Evolutionary conservation across 2,113 vertebrate genomes (phyloP).

Genomic region (Ammospiza caudacuta): DNA sequence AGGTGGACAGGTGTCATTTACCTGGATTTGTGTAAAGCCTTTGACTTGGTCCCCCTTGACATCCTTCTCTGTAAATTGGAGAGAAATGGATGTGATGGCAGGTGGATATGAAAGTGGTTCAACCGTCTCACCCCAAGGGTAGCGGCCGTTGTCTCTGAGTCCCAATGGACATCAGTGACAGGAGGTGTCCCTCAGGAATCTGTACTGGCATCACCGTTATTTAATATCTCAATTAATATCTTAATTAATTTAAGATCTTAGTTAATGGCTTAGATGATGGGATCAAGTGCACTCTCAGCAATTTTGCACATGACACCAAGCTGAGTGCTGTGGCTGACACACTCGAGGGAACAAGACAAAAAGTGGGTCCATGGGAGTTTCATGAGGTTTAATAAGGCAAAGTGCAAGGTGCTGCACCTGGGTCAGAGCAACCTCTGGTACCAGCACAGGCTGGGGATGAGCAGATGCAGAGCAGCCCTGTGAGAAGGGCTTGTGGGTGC

Average conservation of each 20-base stretch:
- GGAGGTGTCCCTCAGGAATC: not conserved
- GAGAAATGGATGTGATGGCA: not conserved
- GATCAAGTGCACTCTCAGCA: not conserved
- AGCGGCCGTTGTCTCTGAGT: not conserved
- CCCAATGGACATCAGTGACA: not conserved
- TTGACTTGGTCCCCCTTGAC: not conserved
- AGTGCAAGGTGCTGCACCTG: not conserved
- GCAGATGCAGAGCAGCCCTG: not conserved
- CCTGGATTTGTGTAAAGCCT: not conserved
- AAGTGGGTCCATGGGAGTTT: not conserved
- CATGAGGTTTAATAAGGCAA: not conserved
- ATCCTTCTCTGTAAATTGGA: not conserved
- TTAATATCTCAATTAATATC: not conserved
- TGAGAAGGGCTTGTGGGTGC: not conserved
- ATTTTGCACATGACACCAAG: too few relatives aligned
- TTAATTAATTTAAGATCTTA: not conserved
- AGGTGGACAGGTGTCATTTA: not conserved
- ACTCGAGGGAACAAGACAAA: not conserved
- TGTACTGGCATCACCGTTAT: not conserved
- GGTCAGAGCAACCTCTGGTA: not conserved
- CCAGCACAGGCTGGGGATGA: not conserved
- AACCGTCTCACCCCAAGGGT: not conserved
- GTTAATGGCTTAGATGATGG: not conserved
- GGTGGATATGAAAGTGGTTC: not conserved
- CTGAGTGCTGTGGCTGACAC: not conserved